Conservation (phyloP, 2,888 invertebrate genomes). For the Eupithecia subumbrata region DNA sequence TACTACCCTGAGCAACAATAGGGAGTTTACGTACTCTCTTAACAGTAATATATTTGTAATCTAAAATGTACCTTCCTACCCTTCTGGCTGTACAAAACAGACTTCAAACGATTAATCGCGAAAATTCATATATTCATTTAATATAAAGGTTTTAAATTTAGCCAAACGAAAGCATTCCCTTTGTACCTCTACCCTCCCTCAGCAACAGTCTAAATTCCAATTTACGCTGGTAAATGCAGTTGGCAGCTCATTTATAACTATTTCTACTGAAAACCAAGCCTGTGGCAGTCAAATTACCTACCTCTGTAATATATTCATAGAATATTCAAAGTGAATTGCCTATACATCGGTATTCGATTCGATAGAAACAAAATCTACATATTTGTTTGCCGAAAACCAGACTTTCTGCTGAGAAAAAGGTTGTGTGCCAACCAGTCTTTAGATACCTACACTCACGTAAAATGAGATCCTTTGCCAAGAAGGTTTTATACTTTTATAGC, state of each 20-base stretch:
- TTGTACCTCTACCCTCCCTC: not conserved
- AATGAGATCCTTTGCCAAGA: no score
- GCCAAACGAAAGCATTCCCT: not conserved
- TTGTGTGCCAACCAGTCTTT: no score
- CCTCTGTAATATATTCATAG: conserved; percentile 43
- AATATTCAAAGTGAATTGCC: conserved; percentile 38
- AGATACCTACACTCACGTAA: no score
- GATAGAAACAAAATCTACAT: conserved; percentile 18
- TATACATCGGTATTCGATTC: conserved; percentile 27
- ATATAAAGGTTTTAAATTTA: not conserved
- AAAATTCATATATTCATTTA: not conserved
- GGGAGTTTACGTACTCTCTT: no score
- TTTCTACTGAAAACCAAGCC: conserved; percentile 14
- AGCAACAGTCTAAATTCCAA: conserved; percentile 7
- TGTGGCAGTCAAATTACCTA: conserved; percentile 38
- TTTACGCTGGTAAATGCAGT: conserved; percentile 1
- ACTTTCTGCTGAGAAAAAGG: conserved; percentile 2
- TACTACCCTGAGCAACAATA: no score
- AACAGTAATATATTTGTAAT: no score
- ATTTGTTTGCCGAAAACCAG: conserved; percentile 4
- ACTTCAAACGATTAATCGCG: no score
- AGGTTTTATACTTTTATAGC: no score
- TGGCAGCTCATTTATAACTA: conserved; percentile 23
- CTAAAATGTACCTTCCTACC: no score
- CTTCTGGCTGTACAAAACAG: not conserved